Conservation (phyloP, 2,888 invertebrate genomes). For the Pristionchus fissidentatus region DNA sequence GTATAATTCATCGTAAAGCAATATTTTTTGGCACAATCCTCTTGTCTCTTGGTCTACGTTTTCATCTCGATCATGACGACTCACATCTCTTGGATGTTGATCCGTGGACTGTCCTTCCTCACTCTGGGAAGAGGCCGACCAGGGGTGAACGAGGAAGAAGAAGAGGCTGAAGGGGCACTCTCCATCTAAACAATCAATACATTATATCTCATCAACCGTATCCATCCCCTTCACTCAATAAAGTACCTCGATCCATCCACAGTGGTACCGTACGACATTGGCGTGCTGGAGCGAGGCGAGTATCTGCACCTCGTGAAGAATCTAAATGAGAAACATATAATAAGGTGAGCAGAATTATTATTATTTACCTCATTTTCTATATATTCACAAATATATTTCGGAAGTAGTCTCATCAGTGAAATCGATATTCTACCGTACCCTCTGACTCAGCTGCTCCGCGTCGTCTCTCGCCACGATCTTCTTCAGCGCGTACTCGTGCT, state of each 20-base stretch:
- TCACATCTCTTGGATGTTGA: constrained; percentile 41
- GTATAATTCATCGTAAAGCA: too few species aligned
- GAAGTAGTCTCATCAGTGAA: too few species aligned
- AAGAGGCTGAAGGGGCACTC: neutral
- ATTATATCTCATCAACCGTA: neutral
- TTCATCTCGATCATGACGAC: too few species aligned
- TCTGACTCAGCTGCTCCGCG: constrained; percentile 40
- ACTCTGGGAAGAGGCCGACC: neutral
- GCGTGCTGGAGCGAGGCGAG: constrained; percentile 28
- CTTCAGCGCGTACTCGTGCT: constrained; percentile 46
- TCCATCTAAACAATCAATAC: neutral
- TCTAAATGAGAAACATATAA: neutral
- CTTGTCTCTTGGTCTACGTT: too few species aligned
- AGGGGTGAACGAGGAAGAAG: constrained; percentile 5
- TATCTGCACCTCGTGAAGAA: constrained; percentile 44
- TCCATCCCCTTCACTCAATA: neutral
- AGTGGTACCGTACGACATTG: constrained; percentile 46
- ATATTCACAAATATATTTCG: neutral
- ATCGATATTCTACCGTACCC: constrained; percentile 37
- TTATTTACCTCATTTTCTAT: neutral
- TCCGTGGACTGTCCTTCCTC: constrained; percentile 36
- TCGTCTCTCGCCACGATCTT: constrained; percentile 32
- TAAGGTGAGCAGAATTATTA: neutral
- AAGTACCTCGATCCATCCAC: constrained; percentile 43
- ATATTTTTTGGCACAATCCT: too few species aligned